Evolutionary conservation across 2,113 vertebrate genomes (phyloP), one percentile per base, ranked within the genome.

Genomic region (Archocentrus centrarchus): DNA sequence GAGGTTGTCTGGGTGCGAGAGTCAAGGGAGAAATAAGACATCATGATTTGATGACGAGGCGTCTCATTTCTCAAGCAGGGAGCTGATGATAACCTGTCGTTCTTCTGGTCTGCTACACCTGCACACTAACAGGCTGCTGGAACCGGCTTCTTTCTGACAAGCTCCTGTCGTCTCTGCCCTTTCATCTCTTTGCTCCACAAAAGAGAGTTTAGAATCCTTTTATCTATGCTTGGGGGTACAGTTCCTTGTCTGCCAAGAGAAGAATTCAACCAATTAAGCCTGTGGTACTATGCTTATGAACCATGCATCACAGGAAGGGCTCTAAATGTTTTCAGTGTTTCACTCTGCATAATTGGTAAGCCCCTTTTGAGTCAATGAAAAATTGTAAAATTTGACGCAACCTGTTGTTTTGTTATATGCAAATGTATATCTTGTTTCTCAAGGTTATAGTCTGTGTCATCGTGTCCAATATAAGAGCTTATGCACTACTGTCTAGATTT

Each of bases 171-270:
- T 86, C 88, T 79, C 77, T 92, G 86, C 90, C 90, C 93, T 96
- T 94, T 96, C 95, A 95, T 96, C 93, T 95, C 77, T 79, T 84
- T 75, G 59, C 90, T 87, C 88, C 91, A 95, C 94, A 95, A 95
- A 93, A 92, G 92, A 86, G 86, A 93, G 90, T 92, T 93, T 91
- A 92, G 91, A 88, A 90, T 90, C 90, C 92, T 94, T 95, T 95
- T 94, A 94, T 95, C 93, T 90, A 59, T 80, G 94, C 94, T 93
- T 89, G 82, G 77, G 94, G 94, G 88, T 91, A 89, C 93, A 90
- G 75, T 91, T 92, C 81, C 91, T 73, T 75, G 80, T 91, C 90
- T 93, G 92, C 92, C 89, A 81, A 76, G 82, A 90, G 83, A 91
- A 47, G 32, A 92, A 90, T 85, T 89, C 88, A 89, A 90, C 93